Conservation (phyloP, 1,140 invertebrate genomes). For the Ericerus pela region DNA sequence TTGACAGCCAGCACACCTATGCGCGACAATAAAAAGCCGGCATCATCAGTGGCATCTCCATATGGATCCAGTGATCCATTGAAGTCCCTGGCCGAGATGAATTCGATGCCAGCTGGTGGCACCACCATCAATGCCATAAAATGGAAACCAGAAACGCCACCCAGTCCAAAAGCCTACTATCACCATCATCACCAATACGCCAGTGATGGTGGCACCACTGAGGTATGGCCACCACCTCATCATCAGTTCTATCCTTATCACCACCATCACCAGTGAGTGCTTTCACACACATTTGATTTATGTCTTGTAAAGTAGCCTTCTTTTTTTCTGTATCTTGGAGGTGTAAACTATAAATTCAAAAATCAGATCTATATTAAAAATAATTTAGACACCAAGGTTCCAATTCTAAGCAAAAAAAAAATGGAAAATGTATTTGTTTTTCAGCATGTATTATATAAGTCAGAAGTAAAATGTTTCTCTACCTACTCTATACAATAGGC, state of each 20-base stretch:
- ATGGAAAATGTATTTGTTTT: too few relatives aligned
- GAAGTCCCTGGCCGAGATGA: slow-evolving; percentile 44
- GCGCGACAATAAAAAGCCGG: neutral
- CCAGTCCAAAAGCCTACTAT: slow-evolving; percentile 32
- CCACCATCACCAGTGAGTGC: slow-evolving; percentile 43
- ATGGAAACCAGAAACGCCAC: slow-evolving; percentile 31
- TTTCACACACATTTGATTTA: slow-evolving; percentile 6
- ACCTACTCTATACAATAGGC: too few relatives aligned
- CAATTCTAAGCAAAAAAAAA: too few relatives aligned
- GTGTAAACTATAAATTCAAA: too few relatives aligned
- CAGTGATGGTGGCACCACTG: slow-evolving; percentile 30
- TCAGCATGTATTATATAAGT: too few relatives aligned
- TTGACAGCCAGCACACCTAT: neutral
- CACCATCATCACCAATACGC: slow-evolving; percentile 23
- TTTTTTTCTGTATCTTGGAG: neutral
- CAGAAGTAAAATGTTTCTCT: too few relatives aligned
- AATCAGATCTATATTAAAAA: too few relatives aligned
- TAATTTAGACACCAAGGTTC: too few relatives aligned
- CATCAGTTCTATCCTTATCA: slow-evolving; percentile 48
- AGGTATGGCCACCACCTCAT: slow-evolving; percentile 43
- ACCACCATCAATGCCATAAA: too few relatives aligned
- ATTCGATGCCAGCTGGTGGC: slow-evolving; percentile 34
- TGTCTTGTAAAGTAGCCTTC: neutral
- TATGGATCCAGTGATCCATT: slow-evolving; percentile 33
- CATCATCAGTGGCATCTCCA: neutral